These are phyloP conservation scores for Adelphocoris suturalis DNA, from an alignment of 2,888 invertebrate species.

Conservation along the genomic window DNA sequence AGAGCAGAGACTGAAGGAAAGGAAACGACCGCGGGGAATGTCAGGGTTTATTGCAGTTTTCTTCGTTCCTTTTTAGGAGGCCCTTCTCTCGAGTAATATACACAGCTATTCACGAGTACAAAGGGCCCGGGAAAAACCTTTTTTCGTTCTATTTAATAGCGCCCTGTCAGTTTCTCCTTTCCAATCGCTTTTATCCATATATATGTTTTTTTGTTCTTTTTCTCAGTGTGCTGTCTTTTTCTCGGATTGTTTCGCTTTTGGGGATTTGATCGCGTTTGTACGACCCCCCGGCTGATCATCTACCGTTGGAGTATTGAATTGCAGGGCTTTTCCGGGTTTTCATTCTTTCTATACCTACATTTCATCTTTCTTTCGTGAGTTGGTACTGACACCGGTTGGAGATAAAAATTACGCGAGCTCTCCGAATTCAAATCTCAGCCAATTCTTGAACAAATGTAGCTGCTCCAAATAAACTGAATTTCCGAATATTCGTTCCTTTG, in stretches of 20 bases:
- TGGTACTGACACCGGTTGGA: no score
- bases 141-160: slow-evolving; percentile 47
- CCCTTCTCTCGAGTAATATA: slow-evolving; percentile 35
- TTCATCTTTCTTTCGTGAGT: neutral
- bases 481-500: no score
- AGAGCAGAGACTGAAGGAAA: neutral
- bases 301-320: slow-evolving; percentile 5
- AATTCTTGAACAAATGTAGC: no score
- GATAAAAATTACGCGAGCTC: no score
- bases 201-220: slow-evolving; percentile 38
- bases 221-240: neutral
- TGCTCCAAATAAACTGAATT: no score
- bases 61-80: slow-evolving; percentile 25
- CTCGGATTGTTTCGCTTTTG: slow-evolving; percentile 19
- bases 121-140: slow-evolving; percentile 26
- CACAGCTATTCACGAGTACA: slow-evolving; percentile 25
- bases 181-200: slow-evolving; percentile 1
- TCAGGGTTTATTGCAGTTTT: slow-evolving; percentile 46
- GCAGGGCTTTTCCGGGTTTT: neutral
- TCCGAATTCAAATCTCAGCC: no score
- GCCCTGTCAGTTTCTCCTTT: slow-evolving; percentile 42
- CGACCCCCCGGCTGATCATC: neutral
- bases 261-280: slow-evolving; percentile 17
- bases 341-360: neutral
- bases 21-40: slow-evolving; percentile 22